Percentiles rank a stretch among this genome's conserved stretches.
Evolutionary conservation across 2,888 invertebrate species (phyloP).

Genomic region (Pyrrhosoma nymphula): DNA sequence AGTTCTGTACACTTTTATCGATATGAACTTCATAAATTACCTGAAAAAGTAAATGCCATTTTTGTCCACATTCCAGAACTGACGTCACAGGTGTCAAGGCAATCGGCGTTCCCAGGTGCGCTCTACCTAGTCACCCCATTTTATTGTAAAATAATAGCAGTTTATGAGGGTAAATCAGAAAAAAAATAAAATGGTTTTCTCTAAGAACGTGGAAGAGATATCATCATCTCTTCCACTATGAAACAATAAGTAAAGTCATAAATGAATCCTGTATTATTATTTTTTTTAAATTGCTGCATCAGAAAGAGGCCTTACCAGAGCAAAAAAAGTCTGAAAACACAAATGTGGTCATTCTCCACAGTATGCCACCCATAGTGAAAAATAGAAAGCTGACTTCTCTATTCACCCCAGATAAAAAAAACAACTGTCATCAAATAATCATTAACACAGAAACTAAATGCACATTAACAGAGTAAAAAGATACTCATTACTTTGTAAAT

Average conservation of each 20-base stretch:
- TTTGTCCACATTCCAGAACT: constrained; percentile 61
- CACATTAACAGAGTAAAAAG: no score
- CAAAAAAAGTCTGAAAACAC: background rate
- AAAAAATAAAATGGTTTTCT: constrained; percentile 39
- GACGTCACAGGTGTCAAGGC: constrained; percentile 55
- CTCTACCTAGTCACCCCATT: constrained; percentile 53
- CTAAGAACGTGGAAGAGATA: background rate
- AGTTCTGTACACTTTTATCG: constrained; percentile 42
- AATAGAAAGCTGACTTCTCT: constrained; percentile 2
- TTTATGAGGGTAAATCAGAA: constrained; percentile 7
- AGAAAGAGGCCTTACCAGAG: background rate
- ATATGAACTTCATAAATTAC: constrained; percentile 48
- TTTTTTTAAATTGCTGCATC: background rate
- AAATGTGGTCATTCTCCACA: background rate
- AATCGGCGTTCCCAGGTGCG: constrained; percentile 51
- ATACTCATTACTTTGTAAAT: no score
- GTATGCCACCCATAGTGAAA: background rate
- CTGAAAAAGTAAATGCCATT: constrained; percentile 53
- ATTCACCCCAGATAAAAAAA: constrained; percentile 51
- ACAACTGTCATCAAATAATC: background rate
- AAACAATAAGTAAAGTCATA: background rate
- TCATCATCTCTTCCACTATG: background rate
- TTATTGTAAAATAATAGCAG: constrained; percentile 55
- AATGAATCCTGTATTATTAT: background rate
- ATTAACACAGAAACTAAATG: background rate